Evolutionary conservation across 2,113 vertebrate genomes (phyloP).

Genomic region (Melanerpes formicivorus): DNA sequence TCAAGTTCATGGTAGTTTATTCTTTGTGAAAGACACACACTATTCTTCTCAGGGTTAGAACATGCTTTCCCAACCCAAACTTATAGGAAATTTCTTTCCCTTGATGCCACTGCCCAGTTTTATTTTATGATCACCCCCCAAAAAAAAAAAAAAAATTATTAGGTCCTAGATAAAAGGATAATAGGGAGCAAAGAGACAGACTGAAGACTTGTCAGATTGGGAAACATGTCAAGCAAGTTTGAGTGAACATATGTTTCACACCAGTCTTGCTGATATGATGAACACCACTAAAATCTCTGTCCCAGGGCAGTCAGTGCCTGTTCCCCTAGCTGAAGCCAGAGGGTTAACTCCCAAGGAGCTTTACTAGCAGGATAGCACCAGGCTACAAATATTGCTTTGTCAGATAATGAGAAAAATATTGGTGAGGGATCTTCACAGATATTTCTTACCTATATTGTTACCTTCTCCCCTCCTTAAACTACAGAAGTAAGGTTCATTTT

Average conservation of each 20-base stretch:
- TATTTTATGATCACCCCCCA: not conserved
- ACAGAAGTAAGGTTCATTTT: slow-evolving; percentile 26
- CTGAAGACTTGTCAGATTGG: not conserved
- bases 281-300: not conserved
- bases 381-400: not conserved
- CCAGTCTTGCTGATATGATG: not conserved
- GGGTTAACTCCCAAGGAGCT: not conserved
- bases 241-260: not conserved
- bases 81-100: not conserved
- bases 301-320: not conserved
- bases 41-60: not conserved
- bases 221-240: not conserved
- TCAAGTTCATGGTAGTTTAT: not conserved
- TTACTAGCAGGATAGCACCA: not conserved
- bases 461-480: not conserved
- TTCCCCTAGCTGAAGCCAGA: not conserved
- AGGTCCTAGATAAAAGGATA: not conserved
- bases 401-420: not conserved
- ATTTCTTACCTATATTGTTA: not conserved
- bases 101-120: not conserved
- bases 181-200: not conserved
- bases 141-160: not conserved
- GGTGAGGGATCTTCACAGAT: not conserved
- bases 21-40: not conserved
- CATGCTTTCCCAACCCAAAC: not conserved